phyloP scores from a whole-genome alignment of 1,140 invertebrate species.

The Trigoniulus corallinus region DNA sequence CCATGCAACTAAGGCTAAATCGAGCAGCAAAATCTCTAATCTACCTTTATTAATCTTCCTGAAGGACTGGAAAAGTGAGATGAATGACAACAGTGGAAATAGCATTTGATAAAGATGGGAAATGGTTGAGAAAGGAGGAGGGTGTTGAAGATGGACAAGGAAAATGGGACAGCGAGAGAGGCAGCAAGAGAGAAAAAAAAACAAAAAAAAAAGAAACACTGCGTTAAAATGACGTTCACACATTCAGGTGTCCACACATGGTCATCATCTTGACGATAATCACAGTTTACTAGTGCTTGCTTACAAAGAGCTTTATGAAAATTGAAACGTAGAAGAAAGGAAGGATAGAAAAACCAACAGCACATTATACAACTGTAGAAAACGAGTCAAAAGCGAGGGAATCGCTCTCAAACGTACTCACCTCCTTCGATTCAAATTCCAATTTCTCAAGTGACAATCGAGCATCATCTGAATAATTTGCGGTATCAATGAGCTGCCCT shows the following conservation, averaged over 20 bases:
- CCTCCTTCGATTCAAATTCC: slow-evolving; percentile 62
- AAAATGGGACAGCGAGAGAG: not conserved
- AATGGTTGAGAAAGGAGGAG: not conserved
- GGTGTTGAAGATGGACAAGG: not conserved
- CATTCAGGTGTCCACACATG: too few relatives aligned
- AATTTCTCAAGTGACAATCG: slow-evolving; percentile 53
- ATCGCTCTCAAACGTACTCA: slow-evolving; percentile 26
- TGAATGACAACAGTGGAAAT: not conserved
- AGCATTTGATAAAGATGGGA: not conserved
- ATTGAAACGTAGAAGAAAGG: not conserved
- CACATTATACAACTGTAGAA: not conserved
- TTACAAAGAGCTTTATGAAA: not conserved
- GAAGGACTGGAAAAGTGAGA: too few relatives aligned
- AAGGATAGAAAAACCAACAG: not conserved
- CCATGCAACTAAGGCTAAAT: too few relatives aligned
- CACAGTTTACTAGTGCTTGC: too few relatives aligned
- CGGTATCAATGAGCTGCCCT: not conserved
- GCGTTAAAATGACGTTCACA: not conserved
- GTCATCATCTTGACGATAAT: too few relatives aligned
- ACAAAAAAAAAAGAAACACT: slow-evolving; percentile 5
- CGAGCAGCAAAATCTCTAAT: too few relatives aligned
- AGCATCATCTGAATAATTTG: slow-evolving; percentile 40
- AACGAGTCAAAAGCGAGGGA: not conserved
- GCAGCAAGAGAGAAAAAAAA: not conserved
- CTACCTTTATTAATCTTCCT: not conserved